Base-by-base conservation (phyloP, 2,113 vertebrate genomes). In the Colistium nudipinnis region DNA sequence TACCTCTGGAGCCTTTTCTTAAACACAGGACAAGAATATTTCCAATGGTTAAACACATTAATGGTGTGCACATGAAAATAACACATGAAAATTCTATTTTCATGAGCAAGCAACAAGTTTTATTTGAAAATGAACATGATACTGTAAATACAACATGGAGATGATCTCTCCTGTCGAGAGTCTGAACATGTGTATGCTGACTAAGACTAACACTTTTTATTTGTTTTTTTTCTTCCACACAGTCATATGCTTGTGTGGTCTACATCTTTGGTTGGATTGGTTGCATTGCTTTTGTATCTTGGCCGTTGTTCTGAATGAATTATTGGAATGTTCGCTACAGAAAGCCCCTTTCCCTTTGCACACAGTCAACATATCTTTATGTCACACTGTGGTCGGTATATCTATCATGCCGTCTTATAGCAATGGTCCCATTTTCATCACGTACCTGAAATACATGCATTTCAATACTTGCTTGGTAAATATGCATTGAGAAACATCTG, bases 21-120 rank as follows among this genome's bases (percentile, higher is more conserved):
- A 1, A 45, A 28, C 38, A 57, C 2, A 24, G 20, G 5, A 3
- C 28, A 35, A 59, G 17, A 35, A 30, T 5, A 19, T 49, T 38
- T 66, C 8, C 11, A 16, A 0, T 10, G 19, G 24, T 38, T 30
- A 33, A 62, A 62, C 43, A 13, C 65, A 79, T 63, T 6, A 35
- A n/a, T n/a, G n/a, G n/a, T n/a, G 3, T 12, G 27, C 53, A 17
- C 48, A 33, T 33, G 14, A 24, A 56, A 13, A 62, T 14, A 12
- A 60, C 9, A 63, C 17, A 48, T 27, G 36, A 64, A 71, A 62
- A 59, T 76, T 90, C 87, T 87, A 89, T 90, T 90, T 75, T 79
- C 39, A 74, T 47, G 85, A 75, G 68, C 76, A 87, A 86, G 68
- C 44, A 47, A 75, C 51, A 0, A 41, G 25, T 62, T 39, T 13